A percentile compares a stretch with the other conserved stretches of the same genome.
phyloP scores from a whole-genome alignment of 2,797 vertebrate genomes.

The Euphonia xanthogaster region DNA sequence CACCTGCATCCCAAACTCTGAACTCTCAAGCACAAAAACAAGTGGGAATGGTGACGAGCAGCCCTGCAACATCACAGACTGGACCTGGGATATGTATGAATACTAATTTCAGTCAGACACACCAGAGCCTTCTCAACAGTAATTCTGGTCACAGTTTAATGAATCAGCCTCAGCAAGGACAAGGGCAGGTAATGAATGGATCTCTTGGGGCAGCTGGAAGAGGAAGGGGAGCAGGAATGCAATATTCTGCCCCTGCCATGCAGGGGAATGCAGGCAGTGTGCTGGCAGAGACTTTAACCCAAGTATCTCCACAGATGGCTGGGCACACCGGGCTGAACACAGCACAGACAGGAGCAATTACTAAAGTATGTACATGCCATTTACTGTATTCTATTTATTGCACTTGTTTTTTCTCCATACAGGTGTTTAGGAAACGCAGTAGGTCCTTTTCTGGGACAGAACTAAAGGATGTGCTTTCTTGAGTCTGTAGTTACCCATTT shows the following conservation, averaged over 20 bases:
- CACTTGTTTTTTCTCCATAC: neutral
- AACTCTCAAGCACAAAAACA: conserved; percentile 91
- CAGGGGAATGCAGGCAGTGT: conserved; percentile 85
- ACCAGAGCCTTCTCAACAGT: conserved; percentile 88
- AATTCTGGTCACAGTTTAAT: conserved; percentile 88
- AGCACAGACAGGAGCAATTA: conserved; percentile 90
- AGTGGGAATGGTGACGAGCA: conserved; percentile 82
- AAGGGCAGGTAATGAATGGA: conserved; percentile 95
- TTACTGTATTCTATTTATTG: neutral
- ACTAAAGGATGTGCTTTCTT: neutral
- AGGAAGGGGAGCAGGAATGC: conserved; percentile 87
- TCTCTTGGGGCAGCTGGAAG: conserved; percentile 88
- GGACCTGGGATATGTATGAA: conserved; percentile 87
- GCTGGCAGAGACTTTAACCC: conserved; percentile 92
- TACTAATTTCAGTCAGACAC: conserved; percentile 87
- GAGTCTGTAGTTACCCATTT: neutral
- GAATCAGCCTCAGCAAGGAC: conserved; percentile 84
- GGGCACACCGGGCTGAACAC: conserved; percentile 84
- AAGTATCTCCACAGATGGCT: conserved; percentile 88
- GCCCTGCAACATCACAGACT: conserved; percentile 82
- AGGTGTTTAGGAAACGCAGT: neutral
- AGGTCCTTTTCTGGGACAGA: neutral
- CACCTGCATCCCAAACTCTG: conserved; percentile 80
- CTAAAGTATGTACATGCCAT: conserved; percentile 83
- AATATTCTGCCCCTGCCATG: conserved; percentile 84